Conservation (phyloP, 2,888 invertebrate species). For the Galerucella nymphaeae region DNA sequence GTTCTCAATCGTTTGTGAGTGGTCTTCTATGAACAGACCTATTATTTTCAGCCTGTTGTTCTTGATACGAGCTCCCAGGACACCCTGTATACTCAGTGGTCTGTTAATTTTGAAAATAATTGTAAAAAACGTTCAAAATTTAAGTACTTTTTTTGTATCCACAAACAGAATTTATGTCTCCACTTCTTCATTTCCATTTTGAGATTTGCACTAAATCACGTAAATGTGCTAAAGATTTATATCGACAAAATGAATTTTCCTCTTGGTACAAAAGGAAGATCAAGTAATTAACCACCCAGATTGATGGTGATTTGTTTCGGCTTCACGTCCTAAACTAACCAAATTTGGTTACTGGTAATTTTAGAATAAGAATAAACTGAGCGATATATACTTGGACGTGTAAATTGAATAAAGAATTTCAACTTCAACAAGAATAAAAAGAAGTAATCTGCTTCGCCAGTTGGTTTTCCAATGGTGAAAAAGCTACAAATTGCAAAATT, state of each 20-base stretch:
- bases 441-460: neutral
- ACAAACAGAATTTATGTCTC: neutral
- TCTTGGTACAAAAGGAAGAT: neutral
- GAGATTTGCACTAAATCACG: slow-evolving; percentile 1
- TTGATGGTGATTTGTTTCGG: neutral
- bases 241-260: neutral
- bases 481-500: too few species aligned
- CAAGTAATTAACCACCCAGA: neutral
- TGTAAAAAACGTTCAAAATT: neutral
- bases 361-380: neutral
- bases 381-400: neutral
- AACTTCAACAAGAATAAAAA: neutral
- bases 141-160: neutral
- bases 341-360: neutral
- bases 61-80: too few species aligned
- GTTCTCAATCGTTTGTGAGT: too few species aligned
- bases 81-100: too few species aligned
- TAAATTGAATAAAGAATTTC: too few species aligned
- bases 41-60: too few species aligned
- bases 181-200: neutral
- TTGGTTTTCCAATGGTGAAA: too few species aligned
- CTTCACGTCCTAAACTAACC: neutral
- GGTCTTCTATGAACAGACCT: too few species aligned
- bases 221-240: neutral
- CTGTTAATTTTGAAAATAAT: neutral